phyloP scores from a whole-genome alignment of 2,113 vertebrate genomes.

The Pelvicachromis taeniatus region DNA sequence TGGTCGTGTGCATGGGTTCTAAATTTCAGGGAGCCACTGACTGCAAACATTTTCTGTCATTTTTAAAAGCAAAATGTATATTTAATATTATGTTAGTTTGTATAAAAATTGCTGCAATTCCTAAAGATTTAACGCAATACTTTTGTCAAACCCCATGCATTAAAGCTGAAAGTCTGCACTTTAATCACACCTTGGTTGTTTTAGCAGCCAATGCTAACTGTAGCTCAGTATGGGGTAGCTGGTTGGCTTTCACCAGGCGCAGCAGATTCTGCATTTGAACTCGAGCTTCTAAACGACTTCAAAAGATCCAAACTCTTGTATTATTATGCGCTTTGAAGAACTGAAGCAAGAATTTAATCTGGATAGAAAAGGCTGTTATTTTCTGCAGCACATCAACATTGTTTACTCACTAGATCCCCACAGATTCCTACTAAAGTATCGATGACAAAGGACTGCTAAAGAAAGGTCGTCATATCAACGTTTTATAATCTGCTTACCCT shows the following conservation, averaged over 20 bases:
- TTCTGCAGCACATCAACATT: neutral
- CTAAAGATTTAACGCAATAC: neutral
- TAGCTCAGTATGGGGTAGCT: neutral
- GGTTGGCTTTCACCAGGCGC: neutral
- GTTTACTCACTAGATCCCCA: neutral
- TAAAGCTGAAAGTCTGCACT: neutral
- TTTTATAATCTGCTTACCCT: neutral
- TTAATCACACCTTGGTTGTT: neutral
- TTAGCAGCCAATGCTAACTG: neutral
- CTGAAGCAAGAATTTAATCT: neutral
- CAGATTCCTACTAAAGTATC: neutral
- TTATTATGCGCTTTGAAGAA: neutral
- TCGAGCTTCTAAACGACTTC: neutral
- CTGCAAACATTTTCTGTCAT: neutral
- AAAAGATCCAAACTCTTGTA: neutral
- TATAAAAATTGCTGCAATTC: neutral
- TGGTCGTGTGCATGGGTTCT: neutral
- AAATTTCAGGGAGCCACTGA: neutral
- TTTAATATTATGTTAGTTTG: neutral
- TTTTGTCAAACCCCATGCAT: neutral
- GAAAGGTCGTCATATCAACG: neutral
- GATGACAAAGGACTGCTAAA: neutral
- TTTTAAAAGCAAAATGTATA: neutral
- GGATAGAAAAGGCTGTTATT: neutral
- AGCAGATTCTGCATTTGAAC: neutral